Evolutionary conservation across 2,888 invertebrate genomes (phyloP), one percentile per base, ranked within the genome.

Genomic region (Caenorhabditis sp.): DNA sequence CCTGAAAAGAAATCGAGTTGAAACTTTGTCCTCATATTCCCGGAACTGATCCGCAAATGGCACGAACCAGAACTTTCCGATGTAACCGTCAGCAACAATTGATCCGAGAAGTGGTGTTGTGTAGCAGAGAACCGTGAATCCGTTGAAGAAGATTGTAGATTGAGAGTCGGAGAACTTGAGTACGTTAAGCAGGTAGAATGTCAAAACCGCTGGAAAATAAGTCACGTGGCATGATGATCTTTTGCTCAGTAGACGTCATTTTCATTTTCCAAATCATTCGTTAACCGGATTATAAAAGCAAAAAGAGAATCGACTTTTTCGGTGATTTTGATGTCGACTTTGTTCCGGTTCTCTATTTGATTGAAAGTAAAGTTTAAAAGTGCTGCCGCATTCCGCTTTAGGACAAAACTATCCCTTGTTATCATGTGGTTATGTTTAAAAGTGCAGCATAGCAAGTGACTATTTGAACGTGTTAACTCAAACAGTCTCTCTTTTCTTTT

Each of bases 71-170:
- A 95, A 98, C 93, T 97, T 95, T 70, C 98, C 98, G 56, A 97
- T 93, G 93, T 94, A 95, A 76, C 96, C 96, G 92, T 99, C 98
- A 0, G 98, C 97, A 55, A 98, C 93, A 91, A 98, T 95, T 44
- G 98, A 98, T 9, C 98, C 98, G 40, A 97, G 90, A 1, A 97
- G 88, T 0, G 97, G 97, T 85, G 95, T 96, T 92, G 96, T 95
- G 93, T 96, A 99, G 20, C 96, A 96, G 88, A 97, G 93, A 95
- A 96, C 96, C 1, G 95, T 95, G 92, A 97, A 98, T 5, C 94
- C 93, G 92, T 99, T 98, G 93, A 95, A 99, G 82, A 97, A 94
- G 71, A 96, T 94, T 0, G 96, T 97, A 0, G 97, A 94, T 0
- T 94, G 94, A 87, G 95, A 94, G 88, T 95, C 95, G 24, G 93